Evolutionary conservation across 2,797 vertebrate species (phyloP).

Genomic region (Acanthurus tractus): DNA sequence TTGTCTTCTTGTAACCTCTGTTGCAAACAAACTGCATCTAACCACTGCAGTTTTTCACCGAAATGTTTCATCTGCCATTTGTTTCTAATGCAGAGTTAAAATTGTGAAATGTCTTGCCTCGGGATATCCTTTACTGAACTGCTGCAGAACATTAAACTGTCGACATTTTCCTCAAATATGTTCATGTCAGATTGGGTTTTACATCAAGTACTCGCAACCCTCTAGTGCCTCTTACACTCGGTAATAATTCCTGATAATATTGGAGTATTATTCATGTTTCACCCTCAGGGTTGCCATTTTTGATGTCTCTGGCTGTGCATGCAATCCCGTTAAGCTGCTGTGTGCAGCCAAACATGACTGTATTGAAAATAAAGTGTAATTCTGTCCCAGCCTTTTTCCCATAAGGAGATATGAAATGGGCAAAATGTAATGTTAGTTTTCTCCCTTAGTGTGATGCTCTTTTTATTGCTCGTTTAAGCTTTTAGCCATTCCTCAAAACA

Average conservation of each 20-base stretch:
- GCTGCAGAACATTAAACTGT: slow-evolving; percentile 30
- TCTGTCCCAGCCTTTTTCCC: neutral
- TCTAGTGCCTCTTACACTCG: slow-evolving; percentile 22
- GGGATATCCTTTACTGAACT: slow-evolving; percentile 2
- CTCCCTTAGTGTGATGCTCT: slow-evolving; percentile 3
- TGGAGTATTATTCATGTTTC: slow-evolving; percentile 31
- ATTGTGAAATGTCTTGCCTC: slow-evolving; percentile 12
- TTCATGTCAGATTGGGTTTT: slow-evolving; percentile 24
- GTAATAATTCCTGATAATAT: slow-evolving; percentile 35
- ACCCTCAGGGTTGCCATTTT: slow-evolving; percentile 23
- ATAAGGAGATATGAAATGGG: slow-evolving; percentile 26
- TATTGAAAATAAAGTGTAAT: slow-evolving; percentile 44
- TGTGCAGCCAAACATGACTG: slow-evolving; percentile 20
- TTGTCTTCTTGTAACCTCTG: neutral
- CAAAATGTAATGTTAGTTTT: neutral
- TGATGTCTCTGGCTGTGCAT: slow-evolving; percentile 1
- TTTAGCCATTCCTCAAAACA: slow-evolving; percentile 4
- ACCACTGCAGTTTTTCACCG: too few relatives aligned
- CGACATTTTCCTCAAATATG: slow-evolving; percentile 31
- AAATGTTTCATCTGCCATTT: too few relatives aligned
- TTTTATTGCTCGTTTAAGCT: slow-evolving; percentile 26
- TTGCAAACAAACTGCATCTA: neutral
- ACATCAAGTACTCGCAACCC: neutral
- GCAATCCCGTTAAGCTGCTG: slow-evolving; percentile 52
- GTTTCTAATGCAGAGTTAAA: slow-evolving; percentile 1